Base-by-base conservation (phyloP, 2,888 invertebrate species). In the Clanis bilineata region DNA sequence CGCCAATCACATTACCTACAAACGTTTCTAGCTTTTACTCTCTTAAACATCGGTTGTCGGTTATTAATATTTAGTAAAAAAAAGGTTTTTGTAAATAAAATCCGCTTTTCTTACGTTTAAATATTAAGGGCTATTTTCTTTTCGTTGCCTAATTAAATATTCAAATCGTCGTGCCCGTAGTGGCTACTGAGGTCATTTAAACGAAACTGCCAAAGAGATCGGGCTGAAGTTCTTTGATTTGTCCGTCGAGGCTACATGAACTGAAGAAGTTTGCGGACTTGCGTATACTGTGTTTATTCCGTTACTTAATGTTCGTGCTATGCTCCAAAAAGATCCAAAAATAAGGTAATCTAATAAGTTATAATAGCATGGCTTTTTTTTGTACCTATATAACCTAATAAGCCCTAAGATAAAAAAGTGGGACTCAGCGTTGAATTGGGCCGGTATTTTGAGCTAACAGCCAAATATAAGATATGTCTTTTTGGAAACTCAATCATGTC, bases 131-230 rank as follows among this genome's bases (percentile, higher is more conserved):
- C 23, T 18, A 28, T 18, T 51, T 51, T 51, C 9, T 51, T 51
- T 32, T 51, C 18, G 28, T 51, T 15, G 28, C 18, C 7, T 51
- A 32, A 51, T 51, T 51, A 21, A 51, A 32, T 51, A 51, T 51
- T 51, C 51, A 51, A 51, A 51, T 18, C 18, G 28, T 32, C 10
- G 7, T 32, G 28, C 51, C 51, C 18, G 18, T 32, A 25, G 45
- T 45, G n/a, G 23, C 36, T 36, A 18, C 18, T 18, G 28, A 28
- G 32, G 51, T 32, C 28, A 18, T 32, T 51, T 51, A 39, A 39
- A 56, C 56, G 39, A 39, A 38, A 56, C 54, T 25, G 45, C 28
- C 54, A 21, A 51, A 57, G 51, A 51, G 57, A 60, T 60, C 43
- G 47, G 44, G 36, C 56, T 12, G 41, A 57, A 60, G 51, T 51